phyloP scores from a whole-genome alignment of 2,113 vertebrate genomes.

The Lota lota region DNA sequence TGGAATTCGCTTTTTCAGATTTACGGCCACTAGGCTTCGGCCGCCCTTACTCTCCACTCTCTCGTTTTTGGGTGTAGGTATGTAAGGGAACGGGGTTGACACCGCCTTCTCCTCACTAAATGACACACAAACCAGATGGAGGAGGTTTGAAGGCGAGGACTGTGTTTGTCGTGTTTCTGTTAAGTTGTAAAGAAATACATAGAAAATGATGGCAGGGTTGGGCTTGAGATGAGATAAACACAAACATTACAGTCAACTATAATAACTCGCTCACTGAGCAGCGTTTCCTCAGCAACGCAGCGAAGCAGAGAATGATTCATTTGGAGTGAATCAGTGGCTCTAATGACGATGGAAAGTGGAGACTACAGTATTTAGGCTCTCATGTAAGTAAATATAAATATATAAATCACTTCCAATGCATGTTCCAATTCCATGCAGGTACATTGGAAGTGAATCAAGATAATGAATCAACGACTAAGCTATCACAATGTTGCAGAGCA shows the following conservation, averaged over 20 bases:
- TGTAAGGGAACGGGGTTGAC: too few species aligned
- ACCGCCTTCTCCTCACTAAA: too few species aligned
- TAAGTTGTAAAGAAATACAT: not conserved
- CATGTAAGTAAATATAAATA: not conserved
- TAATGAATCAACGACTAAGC: slow-evolving; percentile 11
- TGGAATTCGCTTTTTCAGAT: too few species aligned
- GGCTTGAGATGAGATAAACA: slow-evolving; percentile 4
- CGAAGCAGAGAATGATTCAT: slow-evolving; percentile 33
- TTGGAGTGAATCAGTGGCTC: slow-evolving; percentile 35
- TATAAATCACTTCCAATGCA: too few species aligned
- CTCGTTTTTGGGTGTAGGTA: too few species aligned
- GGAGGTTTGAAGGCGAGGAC: too few species aligned
- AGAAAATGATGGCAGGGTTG: slow-evolving; percentile 14
- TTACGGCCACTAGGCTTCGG: too few species aligned
- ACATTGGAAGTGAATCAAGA: slow-evolving; percentile 33
- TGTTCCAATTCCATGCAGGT: too few species aligned
- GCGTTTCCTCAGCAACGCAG: slow-evolving; percentile 22
- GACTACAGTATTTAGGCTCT: slow-evolving; percentile 1
- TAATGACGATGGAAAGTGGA: slow-evolving; percentile 9
- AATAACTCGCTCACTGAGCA: slow-evolving; percentile 22
- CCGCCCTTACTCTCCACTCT: too few species aligned
- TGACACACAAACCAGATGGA: too few species aligned
- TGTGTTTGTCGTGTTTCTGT: not conserved
- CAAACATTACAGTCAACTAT: slow-evolving; percentile 4
- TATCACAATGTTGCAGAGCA: slow-evolving; percentile 15